These are phyloP conservation scores for Lissocephala sabroskyi DNA, from an alignment of 2,888 invertebrate species.

Conservation along the genomic window DNA sequence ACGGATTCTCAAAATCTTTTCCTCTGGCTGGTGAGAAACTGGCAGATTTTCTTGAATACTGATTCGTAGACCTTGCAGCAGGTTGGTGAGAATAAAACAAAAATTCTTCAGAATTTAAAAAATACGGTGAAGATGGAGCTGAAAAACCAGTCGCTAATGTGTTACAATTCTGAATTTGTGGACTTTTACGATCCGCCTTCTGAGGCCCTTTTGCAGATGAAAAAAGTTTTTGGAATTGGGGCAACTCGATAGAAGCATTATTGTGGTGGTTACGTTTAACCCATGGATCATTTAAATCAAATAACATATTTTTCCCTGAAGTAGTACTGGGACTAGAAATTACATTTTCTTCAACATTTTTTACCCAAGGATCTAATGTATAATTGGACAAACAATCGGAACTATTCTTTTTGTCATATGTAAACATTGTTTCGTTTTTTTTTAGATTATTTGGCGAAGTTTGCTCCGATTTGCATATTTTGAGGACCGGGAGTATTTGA, in stretches of 20 bases:
- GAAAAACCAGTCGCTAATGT: constrained; percentile 51
- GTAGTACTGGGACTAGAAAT: constrained; percentile 9
- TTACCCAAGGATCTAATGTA: constrained; percentile 71
- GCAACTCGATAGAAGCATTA: constrained; percentile 31
- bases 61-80: constrained; percentile 18
- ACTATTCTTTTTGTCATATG: constrained; percentile 57
- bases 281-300: constrained; percentile 67
- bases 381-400: constrained; percentile 68
- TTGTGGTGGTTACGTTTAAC: constrained; percentile 54
- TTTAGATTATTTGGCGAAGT: constrained; percentile 69
- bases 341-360: constrained; percentile 51
- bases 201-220: constrained; percentile 41
- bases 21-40: constrained; percentile 54
- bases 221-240: constrained; percentile 56
- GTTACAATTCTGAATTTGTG: constrained; percentile 52
- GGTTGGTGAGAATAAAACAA: constrained; percentile 36
- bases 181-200: constrained; percentile 31
- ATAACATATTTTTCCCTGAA: constrained; percentile 11
- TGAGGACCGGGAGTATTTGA: constrained; percentile 18
- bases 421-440: constrained; percentile 37
- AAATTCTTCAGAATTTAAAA: constrained; percentile 42
- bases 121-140: constrained; percentile 63
- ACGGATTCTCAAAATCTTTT: constrained; percentile 38
- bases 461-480: constrained; percentile 70
- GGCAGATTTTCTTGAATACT: constrained; percentile 37